Percentiles rank a stretch among this genome's conserved stretches.
phyloP scores from a whole-genome alignment of 1,140 invertebrate species.

The Sitobion miscanthi region DNA sequence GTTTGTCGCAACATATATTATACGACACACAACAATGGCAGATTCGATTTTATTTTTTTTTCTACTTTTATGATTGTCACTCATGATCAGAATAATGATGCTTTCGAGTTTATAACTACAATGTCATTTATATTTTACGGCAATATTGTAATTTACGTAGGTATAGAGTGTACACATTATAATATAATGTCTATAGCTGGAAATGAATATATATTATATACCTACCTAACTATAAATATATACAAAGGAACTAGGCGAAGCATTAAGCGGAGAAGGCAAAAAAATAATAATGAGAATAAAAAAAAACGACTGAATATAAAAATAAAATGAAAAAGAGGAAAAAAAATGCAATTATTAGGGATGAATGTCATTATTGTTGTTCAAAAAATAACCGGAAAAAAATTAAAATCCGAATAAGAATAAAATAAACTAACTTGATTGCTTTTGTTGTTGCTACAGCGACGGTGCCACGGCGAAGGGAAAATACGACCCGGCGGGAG shows the following conservation, averaged over 20 bases:
- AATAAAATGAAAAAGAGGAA: conserved; percentile 9
- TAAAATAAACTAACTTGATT: conserved; percentile 53
- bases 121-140: conserved; percentile 10
- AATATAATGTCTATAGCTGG: neutral
- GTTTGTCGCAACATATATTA: conserved; percentile 15
- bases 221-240: too few species aligned
- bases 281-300: neutral
- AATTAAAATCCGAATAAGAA: conserved; percentile 53
- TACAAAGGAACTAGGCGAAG: neutral
- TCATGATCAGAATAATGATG: conserved; percentile 38
- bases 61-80: conserved; percentile 36
- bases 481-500: conserved; percentile 9
- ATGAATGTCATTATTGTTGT: conserved; percentile 45
- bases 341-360: conserved; percentile 28
- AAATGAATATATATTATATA: neutral
- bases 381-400: conserved; percentile 36
- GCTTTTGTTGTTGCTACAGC: conserved; percentile 34
- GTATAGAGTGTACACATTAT: neutral
- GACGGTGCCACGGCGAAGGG: neutral
- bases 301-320: neutral
- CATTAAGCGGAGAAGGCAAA: neutral
- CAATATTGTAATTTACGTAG: conserved; percentile 14
- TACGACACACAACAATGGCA: conserved; percentile 37
- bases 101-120: conserved; percentile 21
- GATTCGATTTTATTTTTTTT: conserved; percentile 46